Evolutionary conservation across 2,113 vertebrate species (phyloP).

Genomic region (Vimba vimba): DNA sequence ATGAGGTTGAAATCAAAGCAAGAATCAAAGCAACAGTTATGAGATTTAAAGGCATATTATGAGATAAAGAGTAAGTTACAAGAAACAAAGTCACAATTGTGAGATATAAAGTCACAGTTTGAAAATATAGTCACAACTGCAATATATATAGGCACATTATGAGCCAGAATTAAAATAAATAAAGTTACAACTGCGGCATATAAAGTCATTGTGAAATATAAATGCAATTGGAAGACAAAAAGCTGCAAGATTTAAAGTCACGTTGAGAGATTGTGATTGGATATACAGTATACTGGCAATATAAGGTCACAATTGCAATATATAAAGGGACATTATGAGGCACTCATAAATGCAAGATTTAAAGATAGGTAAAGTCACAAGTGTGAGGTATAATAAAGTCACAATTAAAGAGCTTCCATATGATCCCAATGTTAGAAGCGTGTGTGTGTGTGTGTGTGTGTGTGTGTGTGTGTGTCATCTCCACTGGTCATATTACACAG

Average conservation of each 20-base stretch:
- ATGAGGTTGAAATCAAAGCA: not conserved
- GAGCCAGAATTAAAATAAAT: not conserved
- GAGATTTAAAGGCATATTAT: not conserved
- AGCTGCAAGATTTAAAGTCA: no score
- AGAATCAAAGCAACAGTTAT: not conserved
- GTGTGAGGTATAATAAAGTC: no score
- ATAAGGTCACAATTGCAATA: no score
- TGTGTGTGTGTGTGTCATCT: not conserved
- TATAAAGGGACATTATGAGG: no score
- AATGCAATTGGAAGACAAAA: no score
- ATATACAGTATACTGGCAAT: no score
- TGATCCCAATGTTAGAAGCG: not conserved
- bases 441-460: not conserved
- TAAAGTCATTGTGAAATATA: no score
- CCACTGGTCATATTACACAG: not conserved
- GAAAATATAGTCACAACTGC: not conserved
- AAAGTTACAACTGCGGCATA: no score
- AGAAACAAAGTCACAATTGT: not conserved
- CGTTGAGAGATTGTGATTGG: no score
- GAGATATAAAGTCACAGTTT: not conserved
- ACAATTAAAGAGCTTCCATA: not conserved
- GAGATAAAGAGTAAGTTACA: not conserved
- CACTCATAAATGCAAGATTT: no score
- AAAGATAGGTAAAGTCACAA: no score
- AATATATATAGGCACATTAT: not conserved